Conservation (phyloP, 2,113 vertebrate species). For the Myodes glareolus region DNA sequence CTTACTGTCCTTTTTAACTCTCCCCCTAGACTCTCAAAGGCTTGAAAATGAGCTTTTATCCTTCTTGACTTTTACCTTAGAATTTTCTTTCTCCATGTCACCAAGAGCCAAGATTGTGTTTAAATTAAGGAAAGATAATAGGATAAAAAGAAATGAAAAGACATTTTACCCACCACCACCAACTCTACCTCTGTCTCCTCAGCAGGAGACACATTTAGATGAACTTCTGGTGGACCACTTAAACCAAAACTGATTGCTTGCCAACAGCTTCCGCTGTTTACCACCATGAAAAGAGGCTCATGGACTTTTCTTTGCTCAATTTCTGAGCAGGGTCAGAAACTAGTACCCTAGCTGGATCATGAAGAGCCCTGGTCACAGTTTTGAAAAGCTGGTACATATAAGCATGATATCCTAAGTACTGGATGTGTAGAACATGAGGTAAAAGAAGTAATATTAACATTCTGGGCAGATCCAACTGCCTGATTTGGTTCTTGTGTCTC, state of each 20-base stretch:
- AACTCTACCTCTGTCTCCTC: background rate
- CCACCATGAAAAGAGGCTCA: background rate
- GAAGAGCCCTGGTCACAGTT: background rate
- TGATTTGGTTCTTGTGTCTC: background rate
- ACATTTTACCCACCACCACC: background rate
- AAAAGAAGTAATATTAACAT: background rate
- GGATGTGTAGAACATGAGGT: background rate
- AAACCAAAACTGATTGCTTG: background rate
- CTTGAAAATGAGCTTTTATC: background rate
- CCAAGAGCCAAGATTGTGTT: background rate
- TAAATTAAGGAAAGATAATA: background rate
- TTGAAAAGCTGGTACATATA: background rate
- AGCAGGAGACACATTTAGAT: constrained; percentile 3
- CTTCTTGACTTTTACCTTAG: background rate
- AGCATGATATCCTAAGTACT: background rate
- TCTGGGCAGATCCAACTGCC: background rate
- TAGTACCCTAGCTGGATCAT: background rate
- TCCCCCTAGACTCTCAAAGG: background rate
- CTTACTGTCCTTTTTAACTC: background rate
- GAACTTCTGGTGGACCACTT: background rate
- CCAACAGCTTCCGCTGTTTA: background rate
- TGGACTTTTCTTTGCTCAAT: background rate
- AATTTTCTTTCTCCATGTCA: background rate
- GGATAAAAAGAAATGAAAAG: background rate
- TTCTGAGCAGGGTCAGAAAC: background rate